Evolutionary conservation across 2,888 invertebrate genomes (phyloP), one percentile per base, ranked within the genome.

Genomic region (Leptopilina myrica): DNA sequence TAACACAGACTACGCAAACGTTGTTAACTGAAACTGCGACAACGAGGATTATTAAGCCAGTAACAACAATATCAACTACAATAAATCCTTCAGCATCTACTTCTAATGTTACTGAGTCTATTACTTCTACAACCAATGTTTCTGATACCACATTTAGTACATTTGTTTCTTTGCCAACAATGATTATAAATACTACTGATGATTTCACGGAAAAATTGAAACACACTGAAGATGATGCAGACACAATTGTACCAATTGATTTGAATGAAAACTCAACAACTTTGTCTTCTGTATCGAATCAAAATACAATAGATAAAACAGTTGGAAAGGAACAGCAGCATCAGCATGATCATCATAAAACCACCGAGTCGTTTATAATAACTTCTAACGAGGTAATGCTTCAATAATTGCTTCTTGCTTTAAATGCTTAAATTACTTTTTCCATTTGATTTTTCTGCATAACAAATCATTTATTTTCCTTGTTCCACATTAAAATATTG

Each of bases 311-410:
- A 79, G 75, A 86, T 80, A 88, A 87, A 6, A 93, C 93, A 80
- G 93, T 94, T 8, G 94, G 94, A 11, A 94, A 93, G 87, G 94
- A 93, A 87, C 20, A 69, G 26, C 20, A 69, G 26, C 79, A 82
- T 64, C 43, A 78, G 20, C 20, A 1, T 62, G 81, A 82, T 64
- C 43, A 78, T 0, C 20, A 1, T 62, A 82, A 82, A 80, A 87
- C 86, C 77, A 85, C 84, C 83, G 86, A 86, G 85, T 87, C 87
- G 3, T 33, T 33, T 83, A 83, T 85, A 87, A 81, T 86, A 82
- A 90, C 90, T 77, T 85, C 86, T 79, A 88, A 90, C 76, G 91
- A 91, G 91, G 91, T 91, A 91, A 92, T 88, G 90, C 92, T 90
- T 91, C 84, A 43, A 76, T 83, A 43, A 76, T 83, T 67, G 88